A percentile compares a stretch with the other conserved stretches of the same genome.
Conservation (phyloP, 2,888 invertebrate species). For the Drosophila subquinaria region DNA sequence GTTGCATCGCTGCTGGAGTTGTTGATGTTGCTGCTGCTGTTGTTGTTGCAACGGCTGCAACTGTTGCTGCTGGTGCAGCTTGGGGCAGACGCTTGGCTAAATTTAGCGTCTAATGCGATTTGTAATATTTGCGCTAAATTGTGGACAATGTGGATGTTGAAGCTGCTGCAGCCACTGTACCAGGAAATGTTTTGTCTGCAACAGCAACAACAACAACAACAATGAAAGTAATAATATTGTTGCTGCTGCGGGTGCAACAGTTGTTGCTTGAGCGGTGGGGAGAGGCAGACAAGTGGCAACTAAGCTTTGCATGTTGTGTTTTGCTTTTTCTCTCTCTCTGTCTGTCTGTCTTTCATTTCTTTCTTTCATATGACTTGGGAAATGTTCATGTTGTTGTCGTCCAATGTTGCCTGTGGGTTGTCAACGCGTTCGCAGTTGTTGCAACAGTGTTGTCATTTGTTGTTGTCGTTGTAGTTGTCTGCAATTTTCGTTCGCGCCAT, state of each 20-base stretch:
- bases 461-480: slow-evolving; percentile 21
- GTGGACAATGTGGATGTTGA: slow-evolving; percentile 52
- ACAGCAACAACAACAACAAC: slow-evolving; percentile 30
- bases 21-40: slow-evolving; percentile 5
- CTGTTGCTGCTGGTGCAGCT: slow-evolving; percentile 32
- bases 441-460: slow-evolving; percentile 33
- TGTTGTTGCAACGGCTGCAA: slow-evolving; percentile 4
- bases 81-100: slow-evolving; percentile 58
- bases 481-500: slow-evolving; percentile 37
- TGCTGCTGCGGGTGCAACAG: slow-evolving; percentile 55
- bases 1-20: slow-evolving; percentile 21
- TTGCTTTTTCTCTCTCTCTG: slow-evolving; percentile 27
- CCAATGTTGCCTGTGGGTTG: slow-evolving; percentile 59
- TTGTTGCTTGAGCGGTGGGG: slow-evolving; percentile 3
- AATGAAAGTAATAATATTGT: slow-evolving; percentile 61
- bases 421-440: slow-evolving; percentile 57
- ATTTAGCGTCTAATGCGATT: slow-evolving; percentile 79
- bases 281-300: not conserved
- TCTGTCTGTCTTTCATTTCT: slow-evolving; percentile 19
- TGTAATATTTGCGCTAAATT: slow-evolving; percentile 77
- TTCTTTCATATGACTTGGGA: slow-evolving; percentile 62
- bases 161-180: slow-evolving; percentile 41
- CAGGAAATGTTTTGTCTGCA: slow-evolving; percentile 68
- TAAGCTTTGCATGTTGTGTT: slow-evolving; percentile 58
- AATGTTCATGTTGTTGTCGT: slow-evolving; percentile 51